phyloP scores from a whole-genome alignment of 2,113 vertebrate species.

The Eudorcas thomsonii region DNA sequence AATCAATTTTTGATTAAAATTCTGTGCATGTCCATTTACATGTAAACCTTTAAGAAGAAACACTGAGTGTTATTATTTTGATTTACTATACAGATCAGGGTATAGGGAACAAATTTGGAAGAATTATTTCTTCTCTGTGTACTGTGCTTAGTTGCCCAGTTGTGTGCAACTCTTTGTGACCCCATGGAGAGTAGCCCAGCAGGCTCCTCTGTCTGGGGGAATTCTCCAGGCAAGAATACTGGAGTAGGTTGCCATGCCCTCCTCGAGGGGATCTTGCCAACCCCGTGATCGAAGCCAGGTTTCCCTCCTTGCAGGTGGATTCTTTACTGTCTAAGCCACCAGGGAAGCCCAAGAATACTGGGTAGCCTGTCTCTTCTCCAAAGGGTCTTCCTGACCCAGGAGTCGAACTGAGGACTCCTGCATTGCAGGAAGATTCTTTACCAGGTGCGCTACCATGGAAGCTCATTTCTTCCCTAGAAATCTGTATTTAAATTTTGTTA shows the following conservation, averaged over 20 bases:
- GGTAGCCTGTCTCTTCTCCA: not conserved
- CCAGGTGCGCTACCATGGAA: not conserved
- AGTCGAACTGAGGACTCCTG: not conserved
- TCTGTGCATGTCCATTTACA: not conserved
- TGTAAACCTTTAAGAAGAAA: conserved; percentile 18
- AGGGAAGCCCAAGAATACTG: not conserved
- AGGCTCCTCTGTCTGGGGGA: not conserved
- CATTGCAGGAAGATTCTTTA: not conserved
- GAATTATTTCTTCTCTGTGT: not conserved
- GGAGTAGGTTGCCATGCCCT: not conserved
- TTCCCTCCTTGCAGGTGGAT: not conserved
- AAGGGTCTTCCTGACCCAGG: not conserved
- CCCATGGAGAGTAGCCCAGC: not conserved
- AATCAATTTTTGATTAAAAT: conserved; percentile 19
- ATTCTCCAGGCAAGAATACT: not conserved
- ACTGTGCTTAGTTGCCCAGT: not conserved
- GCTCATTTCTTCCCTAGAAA: not conserved
- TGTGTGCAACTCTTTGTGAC: not conserved
- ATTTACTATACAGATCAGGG: not conserved
- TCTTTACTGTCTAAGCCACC: not conserved
- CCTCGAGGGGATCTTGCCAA: not conserved
- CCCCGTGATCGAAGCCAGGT: not conserved
- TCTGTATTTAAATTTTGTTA: not conserved
- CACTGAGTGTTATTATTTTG: not conserved
- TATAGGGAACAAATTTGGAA: not conserved